Evolutionary conservation across 2,113 vertebrate species (phyloP).

Genomic region (Macrotis lagotis): DNA sequence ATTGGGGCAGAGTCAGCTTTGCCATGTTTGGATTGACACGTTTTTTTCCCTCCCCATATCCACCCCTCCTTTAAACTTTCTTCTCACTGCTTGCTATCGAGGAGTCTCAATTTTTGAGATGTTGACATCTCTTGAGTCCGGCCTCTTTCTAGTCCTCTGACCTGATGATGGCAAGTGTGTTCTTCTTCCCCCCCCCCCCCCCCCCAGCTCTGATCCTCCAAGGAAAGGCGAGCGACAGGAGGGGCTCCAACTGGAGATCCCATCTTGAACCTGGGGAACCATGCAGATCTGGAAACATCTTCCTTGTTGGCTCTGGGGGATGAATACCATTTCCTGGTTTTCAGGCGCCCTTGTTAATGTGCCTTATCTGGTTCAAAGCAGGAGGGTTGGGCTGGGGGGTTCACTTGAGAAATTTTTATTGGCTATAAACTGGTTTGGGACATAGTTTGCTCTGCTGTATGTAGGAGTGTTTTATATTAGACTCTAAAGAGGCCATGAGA

Average conservation of each 20-base stretch:
- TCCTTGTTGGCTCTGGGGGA: background rate
- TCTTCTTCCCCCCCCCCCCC: background rate
- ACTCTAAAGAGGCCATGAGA: background rate
- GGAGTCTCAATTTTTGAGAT: background rate
- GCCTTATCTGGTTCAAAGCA: constrained; percentile 34
- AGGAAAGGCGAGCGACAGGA: background rate
- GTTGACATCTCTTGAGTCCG: background rate
- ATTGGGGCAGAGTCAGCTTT: accelerated
- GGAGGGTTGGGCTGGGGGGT: background rate
- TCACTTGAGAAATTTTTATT: constrained; percentile 31
- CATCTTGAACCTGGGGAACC: background rate
- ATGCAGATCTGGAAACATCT: background rate
- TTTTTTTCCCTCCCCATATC: background rate
- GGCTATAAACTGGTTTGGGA: constrained; percentile 14
- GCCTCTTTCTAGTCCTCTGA: background rate
- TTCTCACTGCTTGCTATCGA: background rate
- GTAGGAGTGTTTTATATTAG: background rate
- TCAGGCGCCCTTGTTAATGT: background rate
- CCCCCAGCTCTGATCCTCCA: background rate
- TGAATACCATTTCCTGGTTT: background rate
- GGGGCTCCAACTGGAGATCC: background rate
- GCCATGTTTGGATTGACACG: background rate
- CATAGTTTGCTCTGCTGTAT: background rate
- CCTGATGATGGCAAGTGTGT: background rate
- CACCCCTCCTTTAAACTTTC: background rate